Conservation (phyloP, 2,113 vertebrate species). For the Echinops telfairi region DNA sequence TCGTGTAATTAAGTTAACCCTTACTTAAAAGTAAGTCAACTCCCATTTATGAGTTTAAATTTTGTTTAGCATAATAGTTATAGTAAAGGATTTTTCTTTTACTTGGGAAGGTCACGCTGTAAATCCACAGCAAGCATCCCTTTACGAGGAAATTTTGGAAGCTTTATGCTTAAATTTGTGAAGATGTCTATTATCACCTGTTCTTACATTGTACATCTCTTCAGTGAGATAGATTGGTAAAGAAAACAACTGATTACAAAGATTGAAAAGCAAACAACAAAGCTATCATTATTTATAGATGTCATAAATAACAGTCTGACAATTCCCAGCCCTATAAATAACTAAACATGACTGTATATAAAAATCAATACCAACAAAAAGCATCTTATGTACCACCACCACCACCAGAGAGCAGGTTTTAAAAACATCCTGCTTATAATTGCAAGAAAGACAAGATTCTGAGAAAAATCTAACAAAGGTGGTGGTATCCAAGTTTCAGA, state of each 20-base stretch:
- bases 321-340: neutral
- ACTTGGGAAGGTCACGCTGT: neutral
- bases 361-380: neutral
- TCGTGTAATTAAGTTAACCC: too few species aligned
- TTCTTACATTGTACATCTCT: slow-evolving; percentile 15
- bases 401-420: too few species aligned
- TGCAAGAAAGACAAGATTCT: too few species aligned
- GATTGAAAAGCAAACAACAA: neutral
- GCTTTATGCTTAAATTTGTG: slow-evolving; percentile 5
- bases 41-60: too few species aligned
- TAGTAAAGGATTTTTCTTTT: neutral
- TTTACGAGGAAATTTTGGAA: neutral
- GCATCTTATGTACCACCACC: too few species aligned
- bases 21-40: too few species aligned
- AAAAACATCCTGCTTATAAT: too few species aligned
- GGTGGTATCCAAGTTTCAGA: too few species aligned
- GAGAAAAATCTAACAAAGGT: too few species aligned
- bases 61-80: neutral
- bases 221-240: neutral
- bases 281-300: neutral
- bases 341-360: neutral
- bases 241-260: neutral
- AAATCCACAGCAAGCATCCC: neutral
- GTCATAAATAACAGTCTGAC: neutral
- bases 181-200: neutral